Percentiles rank a stretch among this genome's conserved stretches.
phyloP scores from a whole-genome alignment of 2,113 vertebrate species.

The Channa argus region DNA sequence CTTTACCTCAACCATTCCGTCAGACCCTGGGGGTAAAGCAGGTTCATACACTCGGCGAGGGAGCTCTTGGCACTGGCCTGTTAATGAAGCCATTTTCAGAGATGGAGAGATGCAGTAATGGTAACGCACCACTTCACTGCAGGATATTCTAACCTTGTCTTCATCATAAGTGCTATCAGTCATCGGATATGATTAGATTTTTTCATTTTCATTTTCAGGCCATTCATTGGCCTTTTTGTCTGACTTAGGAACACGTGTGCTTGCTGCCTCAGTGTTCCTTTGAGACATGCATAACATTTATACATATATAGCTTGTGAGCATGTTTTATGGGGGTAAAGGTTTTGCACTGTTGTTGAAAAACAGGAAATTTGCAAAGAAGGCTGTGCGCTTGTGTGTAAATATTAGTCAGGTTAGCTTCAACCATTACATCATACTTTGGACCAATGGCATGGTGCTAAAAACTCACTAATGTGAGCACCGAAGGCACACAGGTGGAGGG shows the following conservation, averaged over 20 bases:
- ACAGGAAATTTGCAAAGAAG: conserved; percentile 5
- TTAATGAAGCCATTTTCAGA: conserved; percentile 78
- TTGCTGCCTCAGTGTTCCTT: background rate
- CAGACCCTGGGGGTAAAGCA: conserved; percentile 65
- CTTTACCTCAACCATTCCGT: conserved; percentile 73
- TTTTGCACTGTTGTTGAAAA: conserved; percentile 2
- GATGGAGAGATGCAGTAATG: conserved; percentile 73
- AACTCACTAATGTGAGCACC: conserved; percentile 22
- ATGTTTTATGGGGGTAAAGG: background rate
- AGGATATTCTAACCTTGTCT: conserved; percentile 75
- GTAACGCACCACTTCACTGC: conserved; percentile 71
- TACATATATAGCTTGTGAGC: background rate
- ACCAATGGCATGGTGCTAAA: conserved; percentile 22
- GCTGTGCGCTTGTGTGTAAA: background rate
- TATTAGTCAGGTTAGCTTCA: background rate
- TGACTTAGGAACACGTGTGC: background rate
- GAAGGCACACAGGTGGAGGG: conserved; percentile 53
- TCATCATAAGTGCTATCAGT: conserved; percentile 76
- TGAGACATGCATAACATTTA: background rate
- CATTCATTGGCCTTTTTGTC: conserved; percentile 11
- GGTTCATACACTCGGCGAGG: conserved; percentile 53
- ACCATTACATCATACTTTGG: background rate
- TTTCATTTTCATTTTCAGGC: conserved; percentile 35
- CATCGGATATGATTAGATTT: conserved; percentile 64
- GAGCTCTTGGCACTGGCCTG: conserved; percentile 66